Base-by-base conservation (phyloP, 35 echinoderm and acorn worm genomes). In the Lytechinus pictus region DNA sequence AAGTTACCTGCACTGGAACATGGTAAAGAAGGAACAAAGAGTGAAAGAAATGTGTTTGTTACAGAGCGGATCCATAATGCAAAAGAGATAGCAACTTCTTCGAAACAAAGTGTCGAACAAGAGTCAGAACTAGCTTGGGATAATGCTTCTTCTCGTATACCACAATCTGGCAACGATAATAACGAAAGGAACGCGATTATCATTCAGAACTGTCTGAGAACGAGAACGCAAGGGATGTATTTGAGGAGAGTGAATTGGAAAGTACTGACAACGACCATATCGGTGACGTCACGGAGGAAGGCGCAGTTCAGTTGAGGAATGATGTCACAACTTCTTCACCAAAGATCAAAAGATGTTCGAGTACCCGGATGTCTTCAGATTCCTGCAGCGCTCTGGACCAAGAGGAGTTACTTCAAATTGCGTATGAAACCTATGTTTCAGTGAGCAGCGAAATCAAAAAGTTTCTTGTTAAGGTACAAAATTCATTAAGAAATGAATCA, bases 381-480 rank as follows among this genome's bases (percentile, higher is more conserved):
- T n/a, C 19, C 4, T 79, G 66, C 12, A 24, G 16, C 52, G 28
- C 52, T 28, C 88, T 90, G 7, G 88, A 90, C 29, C 28, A 90
- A 54, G 52, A 90, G 11, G 88, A 90, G 2, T 54, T 90, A 44
- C 88, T 44, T 10, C 88, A 90, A 33, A 28, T 90, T 12, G 52
- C 88, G 19, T 90, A 90, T 54, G 88, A 90, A 54, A 90, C 88
- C 10, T 90, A 52, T 54, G 29, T 90, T 33, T 52, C 29, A n/a
- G 88, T 90, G 29, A 90, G 88, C 29, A 90, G 88, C 28, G 88
- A 90, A 44, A 90, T 90, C 3, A 90, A 90, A 33, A 90, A 90
- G 88, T 90, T 90, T 90, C 52, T 90, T 13, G 52, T 52, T 10
- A 90, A 90, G 88, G 88, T 90, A 1, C n/a, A n/a, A n/a, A n/a